Evolutionary conservation across 2,797 vertebrate species (phyloP), one percentile per base, ranked within the genome.

Genomic region (Malurus leucopterus): DNA sequence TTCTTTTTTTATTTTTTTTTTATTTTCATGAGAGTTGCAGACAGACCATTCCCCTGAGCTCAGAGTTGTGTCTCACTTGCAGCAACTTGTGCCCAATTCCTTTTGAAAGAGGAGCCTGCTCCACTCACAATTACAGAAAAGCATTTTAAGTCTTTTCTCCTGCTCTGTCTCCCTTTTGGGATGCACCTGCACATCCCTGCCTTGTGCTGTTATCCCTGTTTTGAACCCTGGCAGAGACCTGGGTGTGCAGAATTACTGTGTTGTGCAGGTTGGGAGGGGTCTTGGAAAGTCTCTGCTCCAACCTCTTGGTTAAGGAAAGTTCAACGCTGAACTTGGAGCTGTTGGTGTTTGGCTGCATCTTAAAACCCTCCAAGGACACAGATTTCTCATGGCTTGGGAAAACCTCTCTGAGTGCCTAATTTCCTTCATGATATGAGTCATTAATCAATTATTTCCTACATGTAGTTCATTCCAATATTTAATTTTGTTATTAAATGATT

Each of bases 361-460:
- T 22, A 71, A 57, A 91, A 50, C 3, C 34, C n/a, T 50, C 24
- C 26, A 19, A 47, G 36, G 58, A 11, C 36, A 57, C 63, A 62
- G 50, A 41, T 53, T 71, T 58, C 50, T 26, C 26, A 3, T 24
- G 17, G 24, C 43, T 27, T 41, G 17, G 15, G 30, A 5, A 30
- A 74, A 27, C 13, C 18, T 36, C 12, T 71, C 30, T 14, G 46
- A 72, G 0, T 11, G 8, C 5, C 47, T 51, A 4, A 72, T 20
- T 89, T 30, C 24, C 18, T 14, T 82, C 9, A 1, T 38, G 0
- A 14, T 13, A 13, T 0, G 6, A 63, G 21, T n/a, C 1, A 15
- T 36, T 29, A 43, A 78, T 59, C 44, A n/a, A 9, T 80, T 54
- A 24, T 43, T 77, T n/a, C 57, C 27, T 54, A 23, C 15, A 1